These are phyloP conservation scores for Caiman crocodilus DNA, from an alignment of 2,797 vertebrate genomes.

Conservation along the genomic window DNA sequence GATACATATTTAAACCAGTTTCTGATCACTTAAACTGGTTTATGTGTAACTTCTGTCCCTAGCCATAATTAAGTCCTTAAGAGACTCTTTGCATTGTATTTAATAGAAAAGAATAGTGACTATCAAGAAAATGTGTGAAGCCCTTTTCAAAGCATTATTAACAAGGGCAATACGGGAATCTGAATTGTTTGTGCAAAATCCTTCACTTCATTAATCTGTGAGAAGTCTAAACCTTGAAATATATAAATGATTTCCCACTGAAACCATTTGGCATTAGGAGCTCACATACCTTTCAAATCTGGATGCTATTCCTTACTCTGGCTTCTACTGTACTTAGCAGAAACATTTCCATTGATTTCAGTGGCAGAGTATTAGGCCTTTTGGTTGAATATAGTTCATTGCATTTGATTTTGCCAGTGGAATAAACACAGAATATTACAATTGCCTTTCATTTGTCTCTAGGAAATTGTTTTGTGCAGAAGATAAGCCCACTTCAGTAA, in stretches of 20 bases:
- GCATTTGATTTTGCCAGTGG: not conserved
- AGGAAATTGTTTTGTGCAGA: not conserved
- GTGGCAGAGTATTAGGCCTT: not conserved
- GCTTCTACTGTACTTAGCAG: not conserved
- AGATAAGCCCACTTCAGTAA: not conserved
- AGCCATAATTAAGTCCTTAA: not conserved
- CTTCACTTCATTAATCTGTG: not conserved
- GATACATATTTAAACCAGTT: too few species aligned
- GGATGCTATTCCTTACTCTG: not conserved
- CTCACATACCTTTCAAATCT: not conserved
- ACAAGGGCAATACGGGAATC: not conserved
- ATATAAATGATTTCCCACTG: too few species aligned
- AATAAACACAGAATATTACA: not conserved
- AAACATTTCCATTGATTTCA: not conserved
- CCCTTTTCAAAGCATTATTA: not conserved
- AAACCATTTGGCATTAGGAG: too few species aligned
- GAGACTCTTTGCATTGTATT: not conserved
- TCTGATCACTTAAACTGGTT: too few species aligned
- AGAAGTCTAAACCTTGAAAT: too few species aligned
- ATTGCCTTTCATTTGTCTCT: not conserved
- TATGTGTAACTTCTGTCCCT: too few species aligned
- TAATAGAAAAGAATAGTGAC: not conserved
- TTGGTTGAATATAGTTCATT: not conserved
- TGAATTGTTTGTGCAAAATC: not conserved
- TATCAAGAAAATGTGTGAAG: not conserved